Base-by-base conservation (phyloP, 2,797 vertebrate species). In the Myiothlypis chrysogaster region DNA sequence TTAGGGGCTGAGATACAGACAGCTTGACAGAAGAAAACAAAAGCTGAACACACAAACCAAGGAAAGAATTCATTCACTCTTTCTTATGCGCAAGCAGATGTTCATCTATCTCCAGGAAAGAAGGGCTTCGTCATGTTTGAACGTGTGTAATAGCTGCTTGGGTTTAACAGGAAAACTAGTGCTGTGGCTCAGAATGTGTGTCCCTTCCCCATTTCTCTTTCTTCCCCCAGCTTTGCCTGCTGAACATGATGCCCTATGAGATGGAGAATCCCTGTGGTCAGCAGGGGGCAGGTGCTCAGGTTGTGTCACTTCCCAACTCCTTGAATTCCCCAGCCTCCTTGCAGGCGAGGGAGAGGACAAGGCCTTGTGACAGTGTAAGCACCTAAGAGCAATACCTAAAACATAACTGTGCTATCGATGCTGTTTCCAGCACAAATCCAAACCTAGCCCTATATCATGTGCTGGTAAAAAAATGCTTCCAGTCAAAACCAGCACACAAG, bases 321-420 rank as follows among this genome's bases (percentile, higher is more conserved):
- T 25, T 63, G 6, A 25, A 21, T 37, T 28, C 24, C 12, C 11
- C 21, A 44, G 37, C 18, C 18, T 70, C n/a, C 24, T 52, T 22
- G 8, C 14, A 71, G n/a, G 17, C 27, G 14, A 46, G 17, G 14
- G 17, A 83, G 30, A 15, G 11, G 14, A 49, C n/a, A 28, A 41
- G 34, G 25, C 34, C 8, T 61, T 75, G 41, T 20, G 15, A 27
- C 35, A 19, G 3, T 37, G 15, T 14, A 27, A 75, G 19, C 19
- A 16, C 35, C 43, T 23, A 23, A 37, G 32, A 49, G 43, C 27
- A 55, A 6, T 37, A 56, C 8, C 9, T 20, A 12, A 63, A 56
- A 76, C 3, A 43, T 43, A 23, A 6, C 4, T 61, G 4, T n/a
- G 8, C 17, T 61, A 20, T 49, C 20, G 32, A 0, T 1, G 1